Evolutionary conservation across 2,113 vertebrate genomes (phyloP), one percentile per base, ranked within the genome.

Genomic region (Arvicanthis niloticus): DNA sequence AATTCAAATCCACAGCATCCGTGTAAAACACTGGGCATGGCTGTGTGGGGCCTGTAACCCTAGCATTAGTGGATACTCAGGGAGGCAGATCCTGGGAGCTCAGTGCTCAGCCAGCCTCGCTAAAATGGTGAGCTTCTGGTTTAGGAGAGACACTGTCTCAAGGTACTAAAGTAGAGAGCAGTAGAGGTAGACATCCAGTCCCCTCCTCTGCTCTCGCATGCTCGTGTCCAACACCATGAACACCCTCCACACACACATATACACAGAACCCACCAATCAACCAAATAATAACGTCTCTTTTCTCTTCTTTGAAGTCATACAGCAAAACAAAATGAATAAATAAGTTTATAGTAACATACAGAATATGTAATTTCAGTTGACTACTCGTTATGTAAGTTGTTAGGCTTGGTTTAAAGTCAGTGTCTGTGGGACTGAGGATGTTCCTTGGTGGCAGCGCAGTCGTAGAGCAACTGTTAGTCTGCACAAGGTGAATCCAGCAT

Each of bases 241-340:
- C 24, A 62, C n/a, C 58, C n/a, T 24, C 24, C 51, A n/a, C 26
- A 62, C n/a, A 62, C 60, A 48, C 26, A 29, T 17, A 29, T 29
- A 29, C 26, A 65, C 24, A 85, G 9, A 85, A 45, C 26, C 82
- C 67, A 16, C 0, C 51, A 58, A 15, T 0, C 51, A 58, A 13
- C 9, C 53, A 60, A n/a, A 4, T 93, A 90, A 93, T 91, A 94
- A 97, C 95, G 22, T 3, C 45, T 76, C 0, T 89, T n/a, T 86
- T 91, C 53, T 94, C 90, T 85, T 67, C 96, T 96, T 62, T 85
- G 56, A 40, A 96, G 91, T 96, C 53, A 51, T 65, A 4, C 67
- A 80, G 70, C 34, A 95, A 93, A 85, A 95, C 77, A 29, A 65
- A 91, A 72, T 6, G 73, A 95, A n/a, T 89, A 90, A 81, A 21